These are phyloP conservation scores for Acanthurus tractus DNA, from an alignment of 2,797 vertebrate genomes.

Conservation along the genomic window DNA sequence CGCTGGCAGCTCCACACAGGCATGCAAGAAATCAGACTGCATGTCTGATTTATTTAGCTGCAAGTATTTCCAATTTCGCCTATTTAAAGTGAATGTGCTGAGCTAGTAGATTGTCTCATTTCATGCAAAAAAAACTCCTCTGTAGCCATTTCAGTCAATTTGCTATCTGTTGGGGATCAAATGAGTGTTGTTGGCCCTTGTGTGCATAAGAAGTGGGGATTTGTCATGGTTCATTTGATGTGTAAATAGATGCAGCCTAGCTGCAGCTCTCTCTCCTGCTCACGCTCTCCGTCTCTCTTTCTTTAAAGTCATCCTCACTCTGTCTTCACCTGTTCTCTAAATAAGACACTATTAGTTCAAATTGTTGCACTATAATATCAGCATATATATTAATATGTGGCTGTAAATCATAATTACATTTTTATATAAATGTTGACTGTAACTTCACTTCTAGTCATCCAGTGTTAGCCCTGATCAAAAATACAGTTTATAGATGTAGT, in stretches of 20 bases:
- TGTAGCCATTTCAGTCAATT: conserved; percentile 35
- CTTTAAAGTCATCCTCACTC: not conserved
- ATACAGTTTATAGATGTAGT: not conserved
- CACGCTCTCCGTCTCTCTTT: not conserved
- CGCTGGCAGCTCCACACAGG: not conserved
- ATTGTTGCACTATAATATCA: not conserved
- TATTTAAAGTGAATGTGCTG: conserved; percentile 38
- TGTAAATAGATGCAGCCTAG: conserved; percentile 39
- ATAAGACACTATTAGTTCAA: not conserved
- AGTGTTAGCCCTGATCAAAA: not conserved
- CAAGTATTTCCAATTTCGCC: conserved; percentile 20
- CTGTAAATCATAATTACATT: not conserved
- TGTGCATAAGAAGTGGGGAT: conserved; percentile 29
- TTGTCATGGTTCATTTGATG: conserved; percentile 45
- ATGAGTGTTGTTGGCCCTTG: conserved; percentile 14
- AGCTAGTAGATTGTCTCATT: conserved; percentile 35
- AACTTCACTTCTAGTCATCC: not conserved
- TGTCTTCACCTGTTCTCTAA: conserved; percentile 5
- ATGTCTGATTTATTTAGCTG: conserved; percentile 15
- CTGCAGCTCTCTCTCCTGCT: conserved; percentile 14
- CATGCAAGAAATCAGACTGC: conserved; percentile 18
- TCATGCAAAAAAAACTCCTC: conserved; percentile 24
- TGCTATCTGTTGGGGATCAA: conserved; percentile 28
- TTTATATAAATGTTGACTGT: not conserved
- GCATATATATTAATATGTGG: not conserved